phyloP scores from a whole-genome alignment of 2,797 vertebrate genomes.

The Enteromius unitaeniatus region DNA sequence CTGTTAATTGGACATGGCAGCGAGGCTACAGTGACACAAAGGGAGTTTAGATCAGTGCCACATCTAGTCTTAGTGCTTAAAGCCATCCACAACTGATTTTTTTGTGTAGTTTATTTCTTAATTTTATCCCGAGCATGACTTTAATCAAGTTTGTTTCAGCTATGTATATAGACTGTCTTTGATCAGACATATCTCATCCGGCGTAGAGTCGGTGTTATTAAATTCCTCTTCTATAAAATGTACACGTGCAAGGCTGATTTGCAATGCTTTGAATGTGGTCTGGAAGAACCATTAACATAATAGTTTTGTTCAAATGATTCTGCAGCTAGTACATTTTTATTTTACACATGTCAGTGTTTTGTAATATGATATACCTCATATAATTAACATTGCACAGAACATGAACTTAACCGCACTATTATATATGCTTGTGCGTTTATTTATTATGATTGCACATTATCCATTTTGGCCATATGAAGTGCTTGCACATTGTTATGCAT shows the following conservation, averaged over 20 bases:
- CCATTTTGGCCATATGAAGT: not conserved
- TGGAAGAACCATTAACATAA: slow-evolving; percentile 9
- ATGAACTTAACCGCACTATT: not conserved
- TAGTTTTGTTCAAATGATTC: not conserved
- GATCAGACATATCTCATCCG: slow-evolving; percentile 50
- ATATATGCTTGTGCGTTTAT: not conserved
- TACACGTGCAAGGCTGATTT: not conserved
- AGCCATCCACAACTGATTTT: not conserved
- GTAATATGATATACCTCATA: not conserved
- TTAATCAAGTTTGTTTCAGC: slow-evolving; percentile 49
- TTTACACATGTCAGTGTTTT: not conserved
- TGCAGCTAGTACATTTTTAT: not conserved
- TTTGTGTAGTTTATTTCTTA: slow-evolving; percentile 8
- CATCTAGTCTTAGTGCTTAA: not conserved
- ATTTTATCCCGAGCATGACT: not conserved
- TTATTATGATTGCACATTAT: not conserved
- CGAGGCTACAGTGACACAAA: slow-evolving; percentile 41
- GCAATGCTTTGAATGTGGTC: not conserved
- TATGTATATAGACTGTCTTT: slow-evolving; percentile 51
- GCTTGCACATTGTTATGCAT: not conserved
- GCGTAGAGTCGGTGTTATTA: slow-evolving; percentile 37
- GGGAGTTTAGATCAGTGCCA: slow-evolving; percentile 35
- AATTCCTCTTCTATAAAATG: slow-evolving; percentile 39
- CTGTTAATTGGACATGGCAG: slow-evolving; percentile 48
- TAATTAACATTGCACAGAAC: not conserved